These are phyloP conservation scores for Drosophila sechellia DNA, from an alignment of 1,140 invertebrate species.

Conservation along the genomic window DNA sequence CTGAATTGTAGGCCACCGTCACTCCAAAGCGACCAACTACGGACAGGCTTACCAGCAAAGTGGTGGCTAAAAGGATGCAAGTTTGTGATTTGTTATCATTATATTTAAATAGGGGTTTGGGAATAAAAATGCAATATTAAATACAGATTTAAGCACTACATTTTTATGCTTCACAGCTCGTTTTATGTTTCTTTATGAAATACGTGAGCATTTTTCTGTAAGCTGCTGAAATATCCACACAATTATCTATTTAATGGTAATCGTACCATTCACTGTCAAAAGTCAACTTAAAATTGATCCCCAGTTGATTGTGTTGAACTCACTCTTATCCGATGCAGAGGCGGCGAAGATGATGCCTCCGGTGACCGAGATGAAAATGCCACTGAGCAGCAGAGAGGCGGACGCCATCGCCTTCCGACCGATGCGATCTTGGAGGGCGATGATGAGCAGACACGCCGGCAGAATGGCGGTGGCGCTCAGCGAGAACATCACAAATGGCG, in stretches of 20 bases:
- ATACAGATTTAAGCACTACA: too few relatives aligned
- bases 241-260: too few relatives aligned
- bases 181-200: too few relatives aligned
- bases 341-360: constrained; percentile 65
- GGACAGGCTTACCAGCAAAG: constrained; percentile 63
- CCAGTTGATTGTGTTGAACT: constrained; percentile 19
- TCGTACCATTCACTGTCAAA: neutral
- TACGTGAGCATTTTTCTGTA: too few relatives aligned
- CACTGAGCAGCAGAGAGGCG: constrained; percentile 85
- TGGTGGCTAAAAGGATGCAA: constrained; percentile 29
- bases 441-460: constrained; percentile 86
- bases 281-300: neutral
- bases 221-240: too few relatives aligned
- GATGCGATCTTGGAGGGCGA: constrained; percentile 86
- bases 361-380: constrained; percentile 85
- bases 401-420: constrained; percentile 87
- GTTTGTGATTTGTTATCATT: neutral
- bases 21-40: constrained; percentile 87
- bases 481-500: constrained; percentile 87
- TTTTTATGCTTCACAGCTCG: too few relatives aligned
- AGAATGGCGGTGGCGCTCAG: constrained; percentile 86
- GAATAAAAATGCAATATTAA: too few relatives aligned
- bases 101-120: too few relatives aligned
- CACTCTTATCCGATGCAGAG: constrained; percentile 41
- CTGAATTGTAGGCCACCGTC: constrained; percentile 88